Evolutionary conservation across 1,140 invertebrate genomes (phyloP), one percentile per base, ranked within the genome.

Genomic region (Calephelis virginiensis): DNA sequence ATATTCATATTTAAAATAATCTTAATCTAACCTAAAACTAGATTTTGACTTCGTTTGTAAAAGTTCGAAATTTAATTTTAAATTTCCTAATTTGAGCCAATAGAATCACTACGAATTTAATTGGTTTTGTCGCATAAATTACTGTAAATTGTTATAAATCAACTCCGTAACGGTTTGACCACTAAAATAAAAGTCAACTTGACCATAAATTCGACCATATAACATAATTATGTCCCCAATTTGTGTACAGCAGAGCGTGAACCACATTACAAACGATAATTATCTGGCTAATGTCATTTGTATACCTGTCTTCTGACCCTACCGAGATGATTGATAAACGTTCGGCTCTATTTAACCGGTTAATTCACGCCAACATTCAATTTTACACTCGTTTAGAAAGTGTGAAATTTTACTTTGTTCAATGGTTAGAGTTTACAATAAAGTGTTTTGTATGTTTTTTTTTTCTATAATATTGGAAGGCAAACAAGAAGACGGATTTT

Each of bases 171-270:
- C 50, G 50, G 50, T 56, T 37, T 5, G 28, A 28, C 50, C 40
- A 43, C 40, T 43, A 6, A 14, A 56, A 56, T 28, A 49, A 56
- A 56, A 56, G 17, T 11, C 50, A 56, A 28, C 50, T 56, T 56
- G 50, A 37, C 17, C 50, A 56, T 56, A 56, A 56, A 8, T 56
- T 63, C 17, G 64, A 38, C 43, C 17, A 43, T 73, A 61, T 28
- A 61, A 47, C 59, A 59, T 61, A 77, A 75, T 80, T 80, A 72
- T 49, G 46, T 61, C 68, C 53, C 64, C 66, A 77, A 77, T 77
- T 70, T 68, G 77, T 75, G 75, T 14, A 74, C 70, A 62, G 60
- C 70, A 56, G 45, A 68, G 62, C 76, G 70, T 78, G 68, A 72
- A 69, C 61, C 40, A 63, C 66, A 61, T 67, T 63, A 59, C 61